phyloP scores from a whole-genome alignment of 2,113 vertebrate species.

The Blennius ocellaris region DNA sequence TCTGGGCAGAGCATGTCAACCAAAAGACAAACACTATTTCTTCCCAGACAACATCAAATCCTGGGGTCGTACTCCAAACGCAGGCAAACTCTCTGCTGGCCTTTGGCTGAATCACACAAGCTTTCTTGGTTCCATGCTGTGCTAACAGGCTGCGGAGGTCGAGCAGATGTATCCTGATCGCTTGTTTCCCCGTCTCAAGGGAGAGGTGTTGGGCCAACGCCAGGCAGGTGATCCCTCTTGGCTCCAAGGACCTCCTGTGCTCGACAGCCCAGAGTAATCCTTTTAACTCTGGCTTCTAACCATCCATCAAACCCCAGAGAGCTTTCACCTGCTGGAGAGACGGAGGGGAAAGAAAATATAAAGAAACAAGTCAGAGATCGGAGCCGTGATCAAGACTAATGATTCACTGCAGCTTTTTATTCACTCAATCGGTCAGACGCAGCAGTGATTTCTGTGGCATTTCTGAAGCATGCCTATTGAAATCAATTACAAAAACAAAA shows the following conservation, averaged over 20 bases:
- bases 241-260: constrained; percentile 54
- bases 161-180: constrained; percentile 20
- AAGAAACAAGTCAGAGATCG: not conserved
- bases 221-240: constrained; percentile 58
- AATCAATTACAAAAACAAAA: not conserved
- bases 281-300: constrained; percentile 68
- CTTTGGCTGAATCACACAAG: not conserved
- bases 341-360: not conserved
- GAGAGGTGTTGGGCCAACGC: not conserved
- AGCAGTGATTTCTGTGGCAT: not conserved
- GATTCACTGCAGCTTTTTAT: not conserved
- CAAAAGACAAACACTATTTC: constrained; percentile 11
- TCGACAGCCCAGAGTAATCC: constrained; percentile 69
- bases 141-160: not conserved
- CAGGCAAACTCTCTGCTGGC: constrained; percentile 10
- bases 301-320: constrained; percentile 26
- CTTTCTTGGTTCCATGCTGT: constrained; percentile 27
- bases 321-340: constrained; percentile 25
- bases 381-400: not conserved
- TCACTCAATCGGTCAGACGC: not conserved
- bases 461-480: not conserved
- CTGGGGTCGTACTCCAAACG: not conserved
- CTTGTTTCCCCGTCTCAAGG: constrained; percentile 19
- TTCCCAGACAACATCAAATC: constrained; percentile 1
- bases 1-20: constrained; percentile 45